Percentiles rank a stretch among this genome's conserved stretches.
Conservation (phyloP, 2,113 vertebrate species). For the Hystrix brachyura region DNA sequence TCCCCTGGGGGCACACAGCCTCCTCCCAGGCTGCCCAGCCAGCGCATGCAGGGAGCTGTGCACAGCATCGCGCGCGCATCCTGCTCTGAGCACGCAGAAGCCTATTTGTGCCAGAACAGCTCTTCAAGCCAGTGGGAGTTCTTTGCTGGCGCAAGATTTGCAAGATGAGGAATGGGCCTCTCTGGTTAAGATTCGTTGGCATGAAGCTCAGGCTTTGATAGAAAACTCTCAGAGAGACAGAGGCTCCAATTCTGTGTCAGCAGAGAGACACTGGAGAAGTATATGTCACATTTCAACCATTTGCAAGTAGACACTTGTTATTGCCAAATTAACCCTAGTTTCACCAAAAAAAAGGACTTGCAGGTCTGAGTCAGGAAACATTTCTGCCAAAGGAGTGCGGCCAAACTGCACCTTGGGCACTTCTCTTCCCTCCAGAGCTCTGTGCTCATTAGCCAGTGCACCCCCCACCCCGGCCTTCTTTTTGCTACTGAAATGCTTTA, state of each 20-base stretch:
- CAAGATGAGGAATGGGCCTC: constrained; percentile 52
- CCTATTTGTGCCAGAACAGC: constrained; percentile 50
- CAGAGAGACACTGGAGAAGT: constrained; percentile 13
- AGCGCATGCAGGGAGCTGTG: neutral
- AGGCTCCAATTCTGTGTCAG: neutral
- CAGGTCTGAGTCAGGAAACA: neutral
- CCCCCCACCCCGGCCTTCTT: neutral
- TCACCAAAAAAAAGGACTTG: constrained; percentile 59
- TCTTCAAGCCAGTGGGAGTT: constrained; percentile 28
- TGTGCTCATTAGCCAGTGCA: neutral
- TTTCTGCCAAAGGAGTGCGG: neutral
- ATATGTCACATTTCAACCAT: neutral
- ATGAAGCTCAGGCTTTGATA: neutral
- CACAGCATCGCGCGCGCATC: neutral
- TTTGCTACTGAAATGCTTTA: constrained; percentile 7
- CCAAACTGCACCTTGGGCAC: neutral
- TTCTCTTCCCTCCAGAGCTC: neutral
- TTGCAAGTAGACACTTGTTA: constrained; percentile 37
- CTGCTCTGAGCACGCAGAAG: neutral
- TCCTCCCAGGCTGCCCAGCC: neutral
- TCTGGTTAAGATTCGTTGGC: neutral
- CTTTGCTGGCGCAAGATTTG: constrained; percentile 39
- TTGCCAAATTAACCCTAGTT: neutral
- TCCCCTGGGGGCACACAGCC: constrained; percentile 23
- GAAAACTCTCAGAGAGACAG: constrained; percentile 25